Evolutionary conservation across 2,113 vertebrate species (phyloP).

Genomic region (Anolis sagrei): DNA sequence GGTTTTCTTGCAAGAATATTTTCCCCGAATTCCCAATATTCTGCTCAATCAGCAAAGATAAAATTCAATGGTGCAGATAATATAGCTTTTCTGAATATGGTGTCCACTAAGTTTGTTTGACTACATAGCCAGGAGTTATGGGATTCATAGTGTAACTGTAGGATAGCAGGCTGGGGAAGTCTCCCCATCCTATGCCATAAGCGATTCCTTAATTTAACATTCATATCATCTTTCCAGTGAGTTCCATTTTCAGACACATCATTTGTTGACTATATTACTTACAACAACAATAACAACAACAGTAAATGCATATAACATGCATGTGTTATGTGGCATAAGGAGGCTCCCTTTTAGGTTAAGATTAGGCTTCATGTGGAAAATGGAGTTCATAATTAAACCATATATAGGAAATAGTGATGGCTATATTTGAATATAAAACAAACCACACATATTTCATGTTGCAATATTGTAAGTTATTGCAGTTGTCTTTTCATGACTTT

Average conservation of each 20-base stretch:
- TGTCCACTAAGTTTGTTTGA: no score
- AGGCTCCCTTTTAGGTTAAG: constrained; percentile 57
- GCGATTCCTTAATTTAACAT: no score
- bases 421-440: constrained; percentile 15
- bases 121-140: no score
- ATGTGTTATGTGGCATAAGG: constrained; percentile 44
- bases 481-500: constrained; percentile 15
- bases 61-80: constrained; percentile 4
- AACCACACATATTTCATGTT: constrained; percentile 34
- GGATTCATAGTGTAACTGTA: no score
- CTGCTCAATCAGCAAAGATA: not conserved
- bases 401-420: not conserved
- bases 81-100: no score
- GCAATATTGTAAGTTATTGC: not conserved
- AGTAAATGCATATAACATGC: constrained; percentile 44
- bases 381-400: constrained; percentile 3
- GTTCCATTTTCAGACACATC: constrained; percentile 39
- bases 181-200: no score
- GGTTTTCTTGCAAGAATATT: constrained; percentile 25
- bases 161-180: no score
- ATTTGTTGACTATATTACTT: constrained; percentile 50
- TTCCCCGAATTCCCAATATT: not conserved
- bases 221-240: not conserved
- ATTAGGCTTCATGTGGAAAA: constrained; percentile 54
- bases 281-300: constrained; percentile 58